Base-by-base conservation (phyloP, 2,797 vertebrate genomes). In the Leucoraja ocellata region DNA sequence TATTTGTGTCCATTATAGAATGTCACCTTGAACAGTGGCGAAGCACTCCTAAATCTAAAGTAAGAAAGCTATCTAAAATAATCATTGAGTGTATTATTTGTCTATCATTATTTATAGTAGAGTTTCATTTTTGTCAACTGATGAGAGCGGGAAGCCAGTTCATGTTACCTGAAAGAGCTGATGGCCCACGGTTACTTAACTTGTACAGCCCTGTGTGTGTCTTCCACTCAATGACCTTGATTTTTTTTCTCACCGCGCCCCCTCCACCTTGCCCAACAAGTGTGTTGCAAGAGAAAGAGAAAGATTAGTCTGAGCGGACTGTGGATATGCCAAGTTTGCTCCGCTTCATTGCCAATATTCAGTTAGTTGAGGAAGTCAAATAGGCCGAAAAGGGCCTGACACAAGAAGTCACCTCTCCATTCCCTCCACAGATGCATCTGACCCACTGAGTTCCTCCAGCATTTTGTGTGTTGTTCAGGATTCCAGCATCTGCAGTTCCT, bases 21-120 rank as follows among this genome's bases (percentile, higher is more conserved):
- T 90, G 36, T 78, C 63, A 93, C 61, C 68, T 92, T 81, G 93
- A 94, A 32, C 94, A 94, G 61, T 95, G 95, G 94, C 95, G 95
- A 93, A 95, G 95, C 93, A 95, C 95, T 23, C 94, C 95, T 23
- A 93, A 95, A 4, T 94, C 95, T 94, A 94, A 94, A 94, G 95
- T 95, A 93, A 10, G 81, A 61, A 61, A 4, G 58, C 8, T 46
- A 76, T 63, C 58, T 32, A 36, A 65, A 54, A 84, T 58, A 84
- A 84, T n/a, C 25, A 13, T 7, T 2, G 13, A n/a, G 28, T 32
- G n/a, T 88, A n/a, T 63, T 6, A 86, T 86, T 86, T 6, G 25
- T 63, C 28, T 63, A 63, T n/a, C 1, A 86, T 86, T 86, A 63
- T 18, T 88, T 86, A 58, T 86, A 18, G 9, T 88, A 74, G 4